Evolutionary conservation across 2,797 vertebrate species (phyloP).

Genomic region (Xenentodon cancila): DNA sequence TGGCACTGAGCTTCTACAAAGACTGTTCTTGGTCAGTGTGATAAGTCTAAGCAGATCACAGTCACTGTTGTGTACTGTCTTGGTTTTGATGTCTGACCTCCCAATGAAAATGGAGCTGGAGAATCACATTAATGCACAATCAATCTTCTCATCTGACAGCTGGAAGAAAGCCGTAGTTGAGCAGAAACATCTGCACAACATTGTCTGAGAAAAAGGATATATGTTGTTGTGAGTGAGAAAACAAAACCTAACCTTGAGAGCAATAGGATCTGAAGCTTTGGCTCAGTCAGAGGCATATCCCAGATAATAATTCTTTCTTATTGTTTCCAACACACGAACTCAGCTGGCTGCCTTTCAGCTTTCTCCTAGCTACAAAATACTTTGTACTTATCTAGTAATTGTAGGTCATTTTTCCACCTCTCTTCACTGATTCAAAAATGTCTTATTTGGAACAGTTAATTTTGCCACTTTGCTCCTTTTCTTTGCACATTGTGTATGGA

Average conservation of each 20-base stretch:
- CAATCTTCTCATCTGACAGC: constrained; percentile 50
- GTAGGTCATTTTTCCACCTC: constrained; percentile 37
- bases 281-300: constrained; percentile 34
- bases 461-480: constrained; percentile 45
- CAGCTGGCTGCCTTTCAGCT: background rate
- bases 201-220: constrained; percentile 17
- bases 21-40: constrained; percentile 55
- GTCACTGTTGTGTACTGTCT: constrained; percentile 47
- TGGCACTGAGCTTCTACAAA: constrained; percentile 49
- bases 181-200: constrained; percentile 51
- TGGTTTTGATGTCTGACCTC: constrained; percentile 62
- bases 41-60: constrained; percentile 60
- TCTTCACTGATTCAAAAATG: constrained; percentile 47
- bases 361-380: constrained; percentile 17
- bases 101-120: constrained; percentile 53
- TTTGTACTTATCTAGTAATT: constrained; percentile 50
- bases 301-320: constrained; percentile 34
- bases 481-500: constrained; percentile 55
- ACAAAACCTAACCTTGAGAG: constrained; percentile 48
- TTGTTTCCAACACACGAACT: constrained; percentile 6
- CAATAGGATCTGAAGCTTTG: constrained; percentile 40
- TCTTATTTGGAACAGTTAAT: constrained; percentile 74
- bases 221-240: constrained; percentile 28
- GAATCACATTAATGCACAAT: constrained; percentile 63
- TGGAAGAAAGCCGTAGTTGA: constrained; percentile 44